Evolutionary conservation across 2,888 invertebrate species (phyloP).

Genomic region (Ethmia dodecea): DNA sequence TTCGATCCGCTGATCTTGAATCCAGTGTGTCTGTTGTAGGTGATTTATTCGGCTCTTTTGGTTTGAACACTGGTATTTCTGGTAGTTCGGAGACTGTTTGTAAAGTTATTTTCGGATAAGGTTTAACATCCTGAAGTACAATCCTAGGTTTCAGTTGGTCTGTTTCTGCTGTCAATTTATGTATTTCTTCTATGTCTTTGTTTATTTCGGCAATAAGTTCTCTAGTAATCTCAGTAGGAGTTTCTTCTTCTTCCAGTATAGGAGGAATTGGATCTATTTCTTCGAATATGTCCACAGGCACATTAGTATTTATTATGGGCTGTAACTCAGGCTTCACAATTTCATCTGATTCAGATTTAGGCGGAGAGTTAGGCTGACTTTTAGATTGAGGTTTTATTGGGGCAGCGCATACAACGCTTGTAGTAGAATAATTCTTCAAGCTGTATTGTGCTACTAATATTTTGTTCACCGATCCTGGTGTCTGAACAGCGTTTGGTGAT

Average conservation of each 20-base stretch:
- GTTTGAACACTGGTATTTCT: conserved; percentile 78
- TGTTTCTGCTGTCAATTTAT: conserved; percentile 68
- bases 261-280: conserved; percentile 63
- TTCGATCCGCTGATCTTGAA: conserved; percentile 67
- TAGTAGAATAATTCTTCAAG: conserved; percentile 66
- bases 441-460: conserved; percentile 78
- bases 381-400: conserved; percentile 61
- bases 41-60: conserved; percentile 49
- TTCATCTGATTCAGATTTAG: conserved; percentile 63
- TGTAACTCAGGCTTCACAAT: conserved; percentile 39
- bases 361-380: conserved; percentile 70
- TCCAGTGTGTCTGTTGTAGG: conserved; percentile 59
- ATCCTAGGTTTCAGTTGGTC: conserved; percentile 55
- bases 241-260: conserved; percentile 64
- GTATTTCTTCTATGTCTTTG: conserved; percentile 71
- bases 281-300: conserved; percentile 56
- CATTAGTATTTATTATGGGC: conserved; percentile 43
- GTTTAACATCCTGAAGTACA: conserved; percentile 68
- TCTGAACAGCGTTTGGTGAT: conserved; percentile 74
- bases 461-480: conserved; percentile 72
- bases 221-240: conserved; percentile 53
- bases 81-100: conserved; percentile 80
- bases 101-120: conserved; percentile 77
- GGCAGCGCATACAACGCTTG: conserved; percentile 35
- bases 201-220: conserved; percentile 63